phyloP scores from a whole-genome alignment of 2,888 invertebrate species.

The Phoronis australis region DNA sequence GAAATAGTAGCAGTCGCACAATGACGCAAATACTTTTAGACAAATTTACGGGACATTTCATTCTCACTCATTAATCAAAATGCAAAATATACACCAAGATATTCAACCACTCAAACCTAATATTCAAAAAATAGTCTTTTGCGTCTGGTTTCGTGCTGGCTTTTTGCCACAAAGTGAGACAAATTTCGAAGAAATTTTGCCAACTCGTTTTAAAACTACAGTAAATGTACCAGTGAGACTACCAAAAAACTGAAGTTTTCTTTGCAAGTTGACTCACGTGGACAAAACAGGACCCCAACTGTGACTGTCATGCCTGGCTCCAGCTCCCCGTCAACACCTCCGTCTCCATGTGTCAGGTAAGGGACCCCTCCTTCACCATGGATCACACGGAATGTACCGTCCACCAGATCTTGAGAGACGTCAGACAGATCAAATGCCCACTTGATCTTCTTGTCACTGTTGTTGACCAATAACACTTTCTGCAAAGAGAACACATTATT shows the following conservation, averaged over 20 bases:
- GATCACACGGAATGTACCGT: conserved; percentile 45
- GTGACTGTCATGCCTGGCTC: conserved; percentile 41
- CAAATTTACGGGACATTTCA: too few species aligned
- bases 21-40: too few species aligned
- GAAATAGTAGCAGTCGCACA: too few species aligned
- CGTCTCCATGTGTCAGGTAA: conserved; percentile 28
- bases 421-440: conserved; percentile 45
- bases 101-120: too few species aligned
- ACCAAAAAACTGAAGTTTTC: too few species aligned
- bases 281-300: conserved; percentile 44
- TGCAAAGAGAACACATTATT: conserved; percentile 15
- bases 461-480: conserved; percentile 42
- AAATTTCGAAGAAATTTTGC: not conserved
- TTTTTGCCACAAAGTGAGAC: too few species aligned
- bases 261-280: conserved; percentile 45
- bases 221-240: too few species aligned
- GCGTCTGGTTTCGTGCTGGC: too few species aligned
- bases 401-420: conserved; percentile 29
- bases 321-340: conserved; percentile 38
- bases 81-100: too few species aligned
- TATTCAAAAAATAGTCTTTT: too few species aligned
- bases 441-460: conserved; percentile 34
- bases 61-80: too few species aligned
- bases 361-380: conserved; percentile 44
- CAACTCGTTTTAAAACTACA: too few species aligned